Conservation (phyloP, 2,797 vertebrate genomes). For the Synanceia verrucosa region DNA sequence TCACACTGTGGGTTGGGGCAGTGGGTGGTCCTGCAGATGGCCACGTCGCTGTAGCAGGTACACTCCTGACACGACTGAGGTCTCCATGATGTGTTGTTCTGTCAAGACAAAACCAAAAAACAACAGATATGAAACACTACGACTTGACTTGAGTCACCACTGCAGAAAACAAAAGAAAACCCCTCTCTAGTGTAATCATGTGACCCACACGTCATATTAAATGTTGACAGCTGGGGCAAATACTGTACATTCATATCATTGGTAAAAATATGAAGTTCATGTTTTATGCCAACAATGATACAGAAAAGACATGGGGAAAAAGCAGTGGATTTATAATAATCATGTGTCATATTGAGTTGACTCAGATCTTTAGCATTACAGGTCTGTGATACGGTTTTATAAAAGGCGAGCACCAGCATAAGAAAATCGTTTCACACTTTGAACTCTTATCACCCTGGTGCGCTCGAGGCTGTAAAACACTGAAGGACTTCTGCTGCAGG, state of each 20-base stretch:
- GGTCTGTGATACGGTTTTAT: neutral
- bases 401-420: neutral
- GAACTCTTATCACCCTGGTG: constrained; percentile 16
- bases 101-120: constrained; percentile 59
- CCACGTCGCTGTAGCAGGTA: constrained; percentile 81
- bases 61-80: constrained; percentile 90
- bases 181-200: too few relatives aligned
- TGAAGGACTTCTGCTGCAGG: constrained; percentile 13
- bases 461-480: constrained; percentile 24
- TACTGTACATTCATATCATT: constrained; percentile 17
- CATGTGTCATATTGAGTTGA: neutral
- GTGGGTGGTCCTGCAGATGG: constrained; percentile 81
- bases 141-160: neutral
- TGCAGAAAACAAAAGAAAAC: neutral
- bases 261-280: neutral
- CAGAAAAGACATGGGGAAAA: neutral
- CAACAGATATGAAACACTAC: constrained; percentile 17
- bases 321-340: neutral
- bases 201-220: constrained; percentile 21
- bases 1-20: constrained; percentile 89
- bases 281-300: neutral
- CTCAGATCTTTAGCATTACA: neutral
- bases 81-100: constrained; percentile 92
- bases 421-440: constrained; percentile 26
- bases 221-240: constrained; percentile 19